Evolutionary conservation across 1,140 invertebrate genomes (phyloP).

Genomic region (Hyles vespertilio): DNA sequence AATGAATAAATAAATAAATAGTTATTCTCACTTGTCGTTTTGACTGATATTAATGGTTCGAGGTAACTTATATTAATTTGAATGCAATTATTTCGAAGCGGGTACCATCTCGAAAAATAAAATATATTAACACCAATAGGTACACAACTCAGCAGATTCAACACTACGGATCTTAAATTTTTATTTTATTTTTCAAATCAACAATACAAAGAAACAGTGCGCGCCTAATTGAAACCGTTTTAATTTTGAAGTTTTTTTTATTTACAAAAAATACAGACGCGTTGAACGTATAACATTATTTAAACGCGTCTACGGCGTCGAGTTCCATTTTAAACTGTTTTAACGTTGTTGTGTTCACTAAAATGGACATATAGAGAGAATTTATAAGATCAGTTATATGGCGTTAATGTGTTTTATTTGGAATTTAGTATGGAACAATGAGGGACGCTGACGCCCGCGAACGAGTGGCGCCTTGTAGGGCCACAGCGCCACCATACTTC

Average conservation of each 20-base stretch:
- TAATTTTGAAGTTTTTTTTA: constrained; percentile 3
- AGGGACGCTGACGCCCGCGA: constrained; percentile 44
- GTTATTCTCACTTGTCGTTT: too few relatives aligned
- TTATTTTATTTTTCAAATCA: background rate
- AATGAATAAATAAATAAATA: too few relatives aligned
- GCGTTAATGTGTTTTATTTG: constrained; percentile 19
- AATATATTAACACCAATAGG: too few relatives aligned
- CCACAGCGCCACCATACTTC: constrained; percentile 31
- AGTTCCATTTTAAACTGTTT: background rate
- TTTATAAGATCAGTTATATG: constrained; percentile 16
- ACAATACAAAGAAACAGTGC: constrained; percentile 2
- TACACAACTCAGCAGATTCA: too few relatives aligned
- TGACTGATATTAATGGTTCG: too few relatives aligned
- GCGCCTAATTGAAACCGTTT: background rate
- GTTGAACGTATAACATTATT: constrained; percentile 6
- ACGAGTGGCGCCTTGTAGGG: constrained; percentile 41
- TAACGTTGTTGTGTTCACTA: background rate
- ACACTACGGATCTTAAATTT: too few relatives aligned
- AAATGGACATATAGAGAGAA: background rate
- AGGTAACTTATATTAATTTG: too few relatives aligned
- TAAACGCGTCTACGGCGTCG: background rate
- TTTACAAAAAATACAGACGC: constrained; percentile 3
- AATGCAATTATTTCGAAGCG: too few relatives aligned
- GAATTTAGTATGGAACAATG: constrained; percentile 46
- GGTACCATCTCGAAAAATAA: too few relatives aligned